phyloP scores from a whole-genome alignment of 2,113 vertebrate genomes.

The Hippocampus barbouri region DNA sequence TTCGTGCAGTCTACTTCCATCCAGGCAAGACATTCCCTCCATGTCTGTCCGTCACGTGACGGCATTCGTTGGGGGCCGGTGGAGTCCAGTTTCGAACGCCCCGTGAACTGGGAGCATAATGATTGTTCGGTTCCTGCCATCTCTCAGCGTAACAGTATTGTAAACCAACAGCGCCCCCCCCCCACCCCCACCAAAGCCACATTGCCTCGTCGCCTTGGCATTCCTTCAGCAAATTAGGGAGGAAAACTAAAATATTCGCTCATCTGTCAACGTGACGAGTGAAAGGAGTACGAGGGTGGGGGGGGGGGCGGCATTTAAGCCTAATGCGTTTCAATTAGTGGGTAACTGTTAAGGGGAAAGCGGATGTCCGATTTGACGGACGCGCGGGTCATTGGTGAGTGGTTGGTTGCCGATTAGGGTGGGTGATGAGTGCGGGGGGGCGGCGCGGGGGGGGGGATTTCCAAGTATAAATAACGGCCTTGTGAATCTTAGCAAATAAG shows the following conservation, averaged over 20 bases:
- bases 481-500: conserved; percentile 82
- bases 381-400: conserved; percentile 39
- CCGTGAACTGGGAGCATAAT: conserved; percentile 64
- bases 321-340: conserved; percentile 88
- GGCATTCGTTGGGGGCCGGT: conserved; percentile 14
- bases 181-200: conserved; percentile 51
- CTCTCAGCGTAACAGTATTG: conserved; percentile 67
- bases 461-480: conserved; percentile 75
- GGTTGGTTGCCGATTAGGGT: conserved; percentile 11
- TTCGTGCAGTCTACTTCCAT: neutral
- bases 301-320: conserved; percentile 78
- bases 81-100: conserved; percentile 50
- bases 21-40: neutral
- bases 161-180: conserved; percentile 64
- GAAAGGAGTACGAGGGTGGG: conserved; percentile 57
- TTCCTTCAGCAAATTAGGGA: conserved; percentile 72
- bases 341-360: conserved; percentile 61
- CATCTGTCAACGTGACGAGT: conserved; percentile 88
- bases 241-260: conserved; percentile 82
- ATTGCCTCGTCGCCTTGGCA: conserved; percentile 53
- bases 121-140: conserved; percentile 66
- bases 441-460: conserved; percentile 5
- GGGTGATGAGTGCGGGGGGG: conserved; percentile 12
- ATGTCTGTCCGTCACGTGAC: neutral
- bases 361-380: conserved; percentile 51